Conservation (phyloP, 2,888 invertebrate species). For the Eupsilia transversa region DNA sequence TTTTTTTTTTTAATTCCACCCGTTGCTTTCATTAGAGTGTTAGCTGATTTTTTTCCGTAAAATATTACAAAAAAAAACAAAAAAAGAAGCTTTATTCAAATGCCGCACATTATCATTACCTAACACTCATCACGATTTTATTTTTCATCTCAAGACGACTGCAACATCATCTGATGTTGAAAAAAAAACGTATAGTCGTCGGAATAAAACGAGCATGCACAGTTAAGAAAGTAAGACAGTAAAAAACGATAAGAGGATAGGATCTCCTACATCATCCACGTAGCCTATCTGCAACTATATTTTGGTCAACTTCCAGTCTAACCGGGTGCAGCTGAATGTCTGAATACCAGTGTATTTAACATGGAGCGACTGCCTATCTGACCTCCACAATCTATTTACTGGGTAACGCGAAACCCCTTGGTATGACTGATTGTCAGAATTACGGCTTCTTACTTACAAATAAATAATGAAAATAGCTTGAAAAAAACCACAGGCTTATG, state of each 20-base stretch:
- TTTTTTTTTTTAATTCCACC: no score
- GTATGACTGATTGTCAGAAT: not conserved
- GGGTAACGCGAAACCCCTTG: not conserved
- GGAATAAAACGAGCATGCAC: not conserved
- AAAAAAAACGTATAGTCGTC: not conserved
- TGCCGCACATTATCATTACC: not conserved
- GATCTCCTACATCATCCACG: not conserved
- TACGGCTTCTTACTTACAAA: not conserved
- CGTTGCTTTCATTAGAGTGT: not conserved
- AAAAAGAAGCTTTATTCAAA: not conserved
- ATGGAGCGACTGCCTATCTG: not conserved
- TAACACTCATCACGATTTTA: not conserved
- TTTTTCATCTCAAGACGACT: not conserved
- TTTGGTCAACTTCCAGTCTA: not conserved
- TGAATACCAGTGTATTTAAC: not conserved
- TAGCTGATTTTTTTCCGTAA: not conserved
- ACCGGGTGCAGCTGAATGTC: not conserved
- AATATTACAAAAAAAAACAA: not conserved
- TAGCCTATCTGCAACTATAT: not conserved
- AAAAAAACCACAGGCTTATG: not conserved
- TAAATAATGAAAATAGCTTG: not conserved
- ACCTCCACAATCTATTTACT: not conserved
- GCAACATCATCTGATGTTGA: no score
- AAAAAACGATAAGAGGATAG: not conserved
- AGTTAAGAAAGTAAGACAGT: not conserved